These are phyloP conservation scores for Halictus rubicundus DNA, from an alignment of 1,140 invertebrate species.

Conservation along the genomic window DNA sequence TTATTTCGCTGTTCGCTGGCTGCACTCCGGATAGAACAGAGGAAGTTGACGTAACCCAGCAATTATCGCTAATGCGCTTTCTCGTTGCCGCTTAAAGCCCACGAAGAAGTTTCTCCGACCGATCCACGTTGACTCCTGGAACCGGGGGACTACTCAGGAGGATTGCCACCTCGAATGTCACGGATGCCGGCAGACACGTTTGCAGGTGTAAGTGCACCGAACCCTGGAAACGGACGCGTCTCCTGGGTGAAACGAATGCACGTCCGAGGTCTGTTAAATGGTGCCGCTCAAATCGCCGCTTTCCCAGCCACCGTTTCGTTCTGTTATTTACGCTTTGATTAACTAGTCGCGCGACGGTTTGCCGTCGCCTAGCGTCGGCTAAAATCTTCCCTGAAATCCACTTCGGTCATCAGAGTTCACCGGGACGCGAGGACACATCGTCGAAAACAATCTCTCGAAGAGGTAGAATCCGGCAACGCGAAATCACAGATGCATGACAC, in stretches of 20 bases:
- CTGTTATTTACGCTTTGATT: conserved; percentile 10
- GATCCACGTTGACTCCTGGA: conserved; percentile 34
- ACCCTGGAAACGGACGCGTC: conserved; percentile 32
- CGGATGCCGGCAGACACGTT: conserved; percentile 43
- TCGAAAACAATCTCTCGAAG: background rate
- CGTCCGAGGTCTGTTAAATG: conserved; percentile 5
- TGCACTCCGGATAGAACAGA: conserved; percentile 33
- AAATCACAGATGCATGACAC: no score
- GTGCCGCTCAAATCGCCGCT: background rate
- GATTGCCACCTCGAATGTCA: conserved; percentile 59
- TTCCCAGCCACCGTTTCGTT: background rate
- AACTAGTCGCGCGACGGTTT: background rate
- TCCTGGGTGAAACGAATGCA: conserved; percentile 9
- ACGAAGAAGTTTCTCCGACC: conserved; percentile 46
- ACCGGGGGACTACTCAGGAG: conserved; percentile 57
- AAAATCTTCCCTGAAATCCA: background rate
- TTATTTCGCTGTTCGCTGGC: conserved; percentile 29
- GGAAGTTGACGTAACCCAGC: conserved; percentile 52
- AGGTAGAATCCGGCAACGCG: background rate
- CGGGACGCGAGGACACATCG: background rate
- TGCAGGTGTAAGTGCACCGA: conserved; percentile 33
- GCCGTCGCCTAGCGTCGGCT: background rate
- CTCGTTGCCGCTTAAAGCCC: conserved; percentile 57
- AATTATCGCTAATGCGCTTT: conserved; percentile 62
- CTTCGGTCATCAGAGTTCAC: background rate